A percentile compares a stretch with the other conserved stretches of the same genome.
Evolutionary conservation across 2,888 invertebrate genomes (phyloP).

Genomic region (Drosophila flavopinicola): DNA sequence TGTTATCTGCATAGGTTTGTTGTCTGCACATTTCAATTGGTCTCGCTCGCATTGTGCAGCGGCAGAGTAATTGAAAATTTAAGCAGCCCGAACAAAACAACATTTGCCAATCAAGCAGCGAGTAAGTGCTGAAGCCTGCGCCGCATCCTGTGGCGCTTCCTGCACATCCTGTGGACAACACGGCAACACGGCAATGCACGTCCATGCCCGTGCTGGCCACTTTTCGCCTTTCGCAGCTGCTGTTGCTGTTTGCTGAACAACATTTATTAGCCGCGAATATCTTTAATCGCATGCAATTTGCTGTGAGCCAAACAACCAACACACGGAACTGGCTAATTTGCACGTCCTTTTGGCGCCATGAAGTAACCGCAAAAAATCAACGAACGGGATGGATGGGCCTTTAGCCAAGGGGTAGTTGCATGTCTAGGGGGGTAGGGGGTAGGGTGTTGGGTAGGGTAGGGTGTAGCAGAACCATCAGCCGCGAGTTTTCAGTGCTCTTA

Average conservation of each 20-base stretch:
- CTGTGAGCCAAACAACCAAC: constrained; percentile 39
- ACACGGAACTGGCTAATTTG: constrained; percentile 72
- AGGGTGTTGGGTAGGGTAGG: background rate
- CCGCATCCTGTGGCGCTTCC: constrained; percentile 51
- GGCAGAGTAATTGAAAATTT: constrained; percentile 73
- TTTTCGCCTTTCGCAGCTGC: constrained; percentile 12
- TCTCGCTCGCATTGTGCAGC: constrained; percentile 59
- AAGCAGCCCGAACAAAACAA: constrained; percentile 53
- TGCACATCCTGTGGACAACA: constrained; percentile 59
- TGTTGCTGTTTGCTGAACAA: constrained; percentile 67
- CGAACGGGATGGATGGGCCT: background rate
- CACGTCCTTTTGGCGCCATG: constrained; percentile 63
- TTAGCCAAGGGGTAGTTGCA: background rate
- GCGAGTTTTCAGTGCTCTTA: constrained; percentile 55
- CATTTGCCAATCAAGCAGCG: constrained; percentile 63
- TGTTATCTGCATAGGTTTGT: constrained; percentile 44
- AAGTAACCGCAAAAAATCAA: constrained; percentile 15
- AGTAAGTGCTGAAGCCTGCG: constrained; percentile 34
- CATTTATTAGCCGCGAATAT: constrained; percentile 78
- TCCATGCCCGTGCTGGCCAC: constrained; percentile 16
- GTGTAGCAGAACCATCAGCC: constrained; percentile 11
- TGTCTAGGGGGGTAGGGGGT: background rate
- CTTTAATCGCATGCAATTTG: constrained; percentile 79
- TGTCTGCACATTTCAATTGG: constrained; percentile 65
- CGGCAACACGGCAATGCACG: constrained; percentile 1